phyloP scores from a whole-genome alignment of 2,888 invertebrate species.

The Melieria picta region DNA sequence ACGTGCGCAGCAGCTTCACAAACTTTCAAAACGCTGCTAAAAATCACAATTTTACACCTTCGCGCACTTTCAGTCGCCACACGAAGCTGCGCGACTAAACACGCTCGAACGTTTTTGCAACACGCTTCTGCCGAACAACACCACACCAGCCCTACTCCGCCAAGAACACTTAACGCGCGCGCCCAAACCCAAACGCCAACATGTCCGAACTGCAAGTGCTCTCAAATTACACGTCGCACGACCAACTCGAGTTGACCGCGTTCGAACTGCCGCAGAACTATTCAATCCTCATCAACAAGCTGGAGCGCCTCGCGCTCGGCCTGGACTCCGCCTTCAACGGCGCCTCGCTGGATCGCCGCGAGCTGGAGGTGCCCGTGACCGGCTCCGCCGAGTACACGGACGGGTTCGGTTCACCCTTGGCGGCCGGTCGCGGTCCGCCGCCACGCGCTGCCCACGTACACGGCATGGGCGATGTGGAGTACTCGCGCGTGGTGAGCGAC shows the following conservation, averaged over 20 bases:
- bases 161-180: neutral
- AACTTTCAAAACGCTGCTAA: conserved; percentile 30
- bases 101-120: conserved; percentile 19
- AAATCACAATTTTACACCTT: conserved; percentile 54
- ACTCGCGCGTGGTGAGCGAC: conserved; percentile 71
- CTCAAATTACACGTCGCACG: conserved; percentile 27
- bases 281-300: conserved; percentile 61
- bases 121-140: no score
- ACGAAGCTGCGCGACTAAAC: conserved; percentile 52
- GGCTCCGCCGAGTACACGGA: conserved; percentile 42
- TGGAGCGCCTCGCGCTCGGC: conserved; percentile 61
- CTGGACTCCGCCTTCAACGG: conserved; percentile 59
- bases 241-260: conserved; percentile 51
- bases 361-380: conserved; percentile 51
- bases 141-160: no score
- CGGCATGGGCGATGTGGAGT: conserved; percentile 64
- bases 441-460: conserved; percentile 48
- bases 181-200: conserved; percentile 10
- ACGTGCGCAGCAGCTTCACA: conserved; percentile 18
- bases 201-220: conserved; percentile 50
- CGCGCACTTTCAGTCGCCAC: conserved; percentile 53
- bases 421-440: conserved; percentile 51
- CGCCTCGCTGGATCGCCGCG: no score
- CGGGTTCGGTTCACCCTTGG: conserved; percentile 47
- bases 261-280: conserved; percentile 61